A percentile compares a stretch with the other conserved stretches of the same genome.
Evolutionary conservation across 2,797 vertebrate genomes (phyloP).

Genomic region (Crocidura indochinensis): DNA sequence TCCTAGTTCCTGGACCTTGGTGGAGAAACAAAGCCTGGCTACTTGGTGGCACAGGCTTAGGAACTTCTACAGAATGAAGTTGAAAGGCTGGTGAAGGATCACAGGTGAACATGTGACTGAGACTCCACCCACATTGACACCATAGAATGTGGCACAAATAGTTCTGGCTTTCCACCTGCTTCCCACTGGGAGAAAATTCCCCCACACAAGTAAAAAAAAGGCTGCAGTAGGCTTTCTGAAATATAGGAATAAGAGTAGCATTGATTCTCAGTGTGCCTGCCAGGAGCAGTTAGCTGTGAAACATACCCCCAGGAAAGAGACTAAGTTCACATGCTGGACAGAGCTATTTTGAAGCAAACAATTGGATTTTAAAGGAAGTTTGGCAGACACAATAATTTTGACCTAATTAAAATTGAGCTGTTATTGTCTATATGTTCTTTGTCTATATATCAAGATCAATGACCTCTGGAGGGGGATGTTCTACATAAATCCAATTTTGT

Average conservation of each 20-base stretch:
- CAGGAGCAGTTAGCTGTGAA: conserved; percentile 24
- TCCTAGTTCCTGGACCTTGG: background rate
- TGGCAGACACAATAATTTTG: conserved; percentile 41
- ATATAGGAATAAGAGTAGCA: conserved; percentile 5
- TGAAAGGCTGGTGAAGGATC: background rate
- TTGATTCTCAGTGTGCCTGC: background rate
- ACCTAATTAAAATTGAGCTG: conserved; percentile 21
- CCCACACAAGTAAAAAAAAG: background rate
- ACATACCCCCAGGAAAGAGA: background rate
- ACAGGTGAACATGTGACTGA: background rate
- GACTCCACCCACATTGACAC: background rate
- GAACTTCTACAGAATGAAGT: background rate
- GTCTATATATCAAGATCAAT: background rate
- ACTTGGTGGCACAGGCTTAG: background rate
- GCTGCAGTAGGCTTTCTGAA: background rate
- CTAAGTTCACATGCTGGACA: background rate
- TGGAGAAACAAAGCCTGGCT: accelerated
- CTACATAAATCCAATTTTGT: background rate
- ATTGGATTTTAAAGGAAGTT: conserved; percentile 18
- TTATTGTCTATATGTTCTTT: conserved; percentile 56
- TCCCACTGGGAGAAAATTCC: background rate
- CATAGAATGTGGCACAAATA: background rate
- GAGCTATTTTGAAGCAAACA: conserved; percentile 28
- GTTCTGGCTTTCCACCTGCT: conserved; percentile 34
- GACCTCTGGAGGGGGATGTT: background rate